Percentiles rank a stretch among this genome's conserved stretches.
These are phyloP conservation scores for Thera britannica DNA, from an alignment of 2,888 invertebrate species.

Conservation along the genomic window DNA sequence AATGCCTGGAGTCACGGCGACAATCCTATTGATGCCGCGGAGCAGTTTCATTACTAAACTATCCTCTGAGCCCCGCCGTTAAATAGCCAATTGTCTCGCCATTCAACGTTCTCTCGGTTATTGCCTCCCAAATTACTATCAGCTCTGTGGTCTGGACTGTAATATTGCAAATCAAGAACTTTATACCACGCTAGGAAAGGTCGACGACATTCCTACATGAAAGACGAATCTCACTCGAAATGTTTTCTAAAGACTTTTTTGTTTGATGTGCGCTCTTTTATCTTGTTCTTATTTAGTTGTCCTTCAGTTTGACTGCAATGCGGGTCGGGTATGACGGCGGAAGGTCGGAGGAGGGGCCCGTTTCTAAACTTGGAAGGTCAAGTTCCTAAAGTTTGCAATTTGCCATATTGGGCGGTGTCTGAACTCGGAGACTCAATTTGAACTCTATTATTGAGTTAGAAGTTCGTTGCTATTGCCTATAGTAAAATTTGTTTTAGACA, in stretches of 20 bases:
- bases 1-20: slow-evolving; percentile 65
- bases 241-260: slow-evolving; percentile 43
- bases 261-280: slow-evolving; percentile 42
- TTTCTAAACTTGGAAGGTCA: slow-evolving; percentile 78
- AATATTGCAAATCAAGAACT: slow-evolving; percentile 44
- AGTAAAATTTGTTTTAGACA: slow-evolving; percentile 26
- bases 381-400: slow-evolving; percentile 68
- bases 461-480: slow-evolving; percentile 25
- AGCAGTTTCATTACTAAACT: slow-evolving; percentile 53
- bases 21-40: slow-evolving; percentile 58
- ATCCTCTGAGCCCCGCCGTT: slow-evolving; percentile 48
- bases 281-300: slow-evolving; percentile 62
- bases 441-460: slow-evolving; percentile 44
- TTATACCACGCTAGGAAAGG: slow-evolving; percentile 32
- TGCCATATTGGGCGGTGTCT: slow-evolving; percentile 62
- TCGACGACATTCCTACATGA: slow-evolving; percentile 47
- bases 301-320: slow-evolving; percentile 79
- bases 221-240: slow-evolving; percentile 36
- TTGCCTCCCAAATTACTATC: slow-evolving; percentile 54
- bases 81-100: slow-evolving; percentile 61
- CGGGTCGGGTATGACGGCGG: slow-evolving; percentile 62
- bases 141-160: slow-evolving; percentile 40
- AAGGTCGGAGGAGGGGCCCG: slow-evolving; percentile 53
- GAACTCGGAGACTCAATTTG: slow-evolving; percentile 53
- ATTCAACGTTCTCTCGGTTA: slow-evolving; percentile 46